Evolutionary conservation across 2,113 vertebrate genomes (phyloP), one percentile per base, ranked within the genome.

Genomic region (Zapornia atra): DNA sequence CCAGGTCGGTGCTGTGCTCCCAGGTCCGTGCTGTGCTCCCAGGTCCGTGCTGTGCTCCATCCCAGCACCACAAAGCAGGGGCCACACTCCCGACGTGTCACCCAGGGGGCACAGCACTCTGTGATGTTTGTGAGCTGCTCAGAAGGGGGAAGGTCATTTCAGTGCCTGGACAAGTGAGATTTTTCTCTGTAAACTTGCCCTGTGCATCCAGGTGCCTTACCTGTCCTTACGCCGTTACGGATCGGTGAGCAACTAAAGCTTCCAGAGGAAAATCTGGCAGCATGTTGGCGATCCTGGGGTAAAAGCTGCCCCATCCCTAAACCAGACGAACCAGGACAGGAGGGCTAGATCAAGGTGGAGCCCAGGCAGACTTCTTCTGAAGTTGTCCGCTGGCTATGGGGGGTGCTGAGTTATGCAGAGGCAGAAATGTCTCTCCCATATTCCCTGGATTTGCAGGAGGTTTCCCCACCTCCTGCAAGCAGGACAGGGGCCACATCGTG

Each of bases 1-100:
- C 15, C 42, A 7, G 42, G 42, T 44, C 16, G 42, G 15, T 44
- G 42, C 42, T 44, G 15, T 44, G 42, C 42, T 44, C 42, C 42
- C 15, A 7, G 42, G 42, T 17, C 42, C 6, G 42, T 44, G 42
- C 42, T 44, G 42, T 44, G 42, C 42, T 44, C 42, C 42, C 15
- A 7, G 42, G 42, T 44, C 8, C 10, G 10, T 0, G 9, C 25
- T 3, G 29, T 7, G 4, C 31, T 13, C 31, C 29, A 33, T 46
- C 66, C 82, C 42, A 4, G 40, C 3, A 9, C 72, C 24, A 26
- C 38, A 26, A 21, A 54, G 60, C 28, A 26, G 60, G 46, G 75
- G 21, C 6, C 25, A 12, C 10, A 0, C 6, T 73, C 68, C 75
- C 34, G 25, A 40, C 11, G 22, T 0, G 2, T 36, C 40, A 10